phyloP scores from a whole-genome alignment of 2,113 vertebrate species.

The Megalops atlanticus region DNA sequence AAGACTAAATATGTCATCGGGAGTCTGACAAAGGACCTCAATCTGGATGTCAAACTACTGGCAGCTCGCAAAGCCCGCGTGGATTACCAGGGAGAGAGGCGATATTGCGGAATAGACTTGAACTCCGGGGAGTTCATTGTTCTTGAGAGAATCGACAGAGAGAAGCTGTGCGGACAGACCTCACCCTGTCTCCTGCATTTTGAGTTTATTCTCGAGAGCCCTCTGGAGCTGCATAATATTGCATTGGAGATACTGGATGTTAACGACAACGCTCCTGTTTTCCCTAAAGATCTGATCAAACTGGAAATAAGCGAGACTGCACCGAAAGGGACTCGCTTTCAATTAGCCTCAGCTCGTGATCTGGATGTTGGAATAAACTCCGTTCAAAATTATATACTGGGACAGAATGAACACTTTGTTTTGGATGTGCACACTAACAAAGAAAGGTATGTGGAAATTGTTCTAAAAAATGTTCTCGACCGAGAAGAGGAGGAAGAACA shows the following conservation, averaged over 20 bases:
- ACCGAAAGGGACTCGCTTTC: neutral
- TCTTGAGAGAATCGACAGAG: neutral
- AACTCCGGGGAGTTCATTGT: neutral
- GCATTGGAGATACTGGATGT: neutral
- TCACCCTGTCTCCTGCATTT: neutral
- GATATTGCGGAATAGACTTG: neutral
- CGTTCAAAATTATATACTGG: neutral
- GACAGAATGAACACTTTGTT: neutral
- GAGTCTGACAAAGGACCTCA: neutral
- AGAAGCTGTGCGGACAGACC: neutral
- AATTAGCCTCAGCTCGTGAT: neutral
- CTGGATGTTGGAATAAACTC: neutral
- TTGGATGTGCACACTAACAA: neutral
- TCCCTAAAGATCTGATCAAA: neutral
- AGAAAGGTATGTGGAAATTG: neutral
- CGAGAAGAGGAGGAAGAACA: neutral
- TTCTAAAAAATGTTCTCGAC: neutral
- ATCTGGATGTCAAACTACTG: neutral
- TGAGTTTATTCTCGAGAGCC: neutral
- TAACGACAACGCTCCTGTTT: neutral
- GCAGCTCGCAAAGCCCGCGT: neutral
- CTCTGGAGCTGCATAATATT: neutral
- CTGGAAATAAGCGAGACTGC: neutral
- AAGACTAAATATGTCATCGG: neutral
- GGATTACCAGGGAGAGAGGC: constrained; percentile 9